These are phyloP conservation scores for Drosophila ezoana DNA, from an alignment of 2,888 invertebrate genomes.

Conservation along the genomic window DNA sequence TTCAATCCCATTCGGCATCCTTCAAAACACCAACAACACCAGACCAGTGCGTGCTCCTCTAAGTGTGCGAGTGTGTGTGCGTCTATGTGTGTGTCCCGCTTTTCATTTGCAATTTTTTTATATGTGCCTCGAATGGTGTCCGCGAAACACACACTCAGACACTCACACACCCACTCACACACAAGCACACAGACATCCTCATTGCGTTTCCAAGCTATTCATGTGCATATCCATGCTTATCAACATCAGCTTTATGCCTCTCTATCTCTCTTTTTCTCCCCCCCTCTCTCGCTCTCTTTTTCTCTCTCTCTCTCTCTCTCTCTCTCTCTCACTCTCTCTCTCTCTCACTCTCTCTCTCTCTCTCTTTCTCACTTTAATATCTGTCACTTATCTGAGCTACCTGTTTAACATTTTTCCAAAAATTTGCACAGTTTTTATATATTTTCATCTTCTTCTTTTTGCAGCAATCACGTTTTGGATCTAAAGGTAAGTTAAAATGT, in stretches of 20 bases:
- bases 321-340: background rate
- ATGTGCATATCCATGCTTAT: constrained; percentile 37
- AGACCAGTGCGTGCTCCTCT: constrained; percentile 22
- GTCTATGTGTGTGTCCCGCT: constrained; percentile 34
- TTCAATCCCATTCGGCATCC: constrained; percentile 68
- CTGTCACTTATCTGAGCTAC: background rate
- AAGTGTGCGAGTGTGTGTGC: background rate
- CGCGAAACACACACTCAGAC: constrained; percentile 37
- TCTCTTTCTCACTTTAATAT: constrained; percentile 12
- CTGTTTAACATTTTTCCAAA: constrained; percentile 35
- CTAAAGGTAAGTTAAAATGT: constrained; percentile 34
- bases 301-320: background rate
- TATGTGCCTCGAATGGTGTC: constrained; percentile 29
- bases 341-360: background rate
- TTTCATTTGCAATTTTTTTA: constrained; percentile 63
- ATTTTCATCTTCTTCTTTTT: constrained; percentile 1
- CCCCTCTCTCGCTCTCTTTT: background rate
- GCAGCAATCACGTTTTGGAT: constrained; percentile 13
- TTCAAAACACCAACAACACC: constrained; percentile 42
- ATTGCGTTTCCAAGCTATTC: constrained; percentile 1
- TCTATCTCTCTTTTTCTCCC: background rate
- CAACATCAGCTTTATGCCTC: constrained; percentile 29
- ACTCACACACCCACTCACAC: background rate
- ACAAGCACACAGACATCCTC: too few species aligned
- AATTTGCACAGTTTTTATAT: constrained; percentile 20